Evolutionary conservation across 2,797 vertebrate genomes (phyloP).

Genomic region (Gadopsis marmoratus): DNA sequence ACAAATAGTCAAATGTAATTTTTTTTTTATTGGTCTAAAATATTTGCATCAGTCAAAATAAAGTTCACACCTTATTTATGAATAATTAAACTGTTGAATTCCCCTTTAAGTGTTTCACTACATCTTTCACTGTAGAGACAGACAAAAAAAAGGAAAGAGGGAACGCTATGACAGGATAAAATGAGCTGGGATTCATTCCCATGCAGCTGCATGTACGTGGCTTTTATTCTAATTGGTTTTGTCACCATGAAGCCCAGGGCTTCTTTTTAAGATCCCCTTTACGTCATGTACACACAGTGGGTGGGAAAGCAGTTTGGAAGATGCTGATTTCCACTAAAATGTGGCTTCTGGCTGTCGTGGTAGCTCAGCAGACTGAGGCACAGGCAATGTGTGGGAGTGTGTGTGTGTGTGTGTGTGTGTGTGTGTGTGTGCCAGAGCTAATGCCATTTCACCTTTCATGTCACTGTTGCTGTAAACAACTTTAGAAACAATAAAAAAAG

Average conservation of each 20-base stretch:
- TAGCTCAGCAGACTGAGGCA: slow-evolving; percentile 34
- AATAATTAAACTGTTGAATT: slow-evolving; percentile 2
- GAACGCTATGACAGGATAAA: slow-evolving; percentile 44
- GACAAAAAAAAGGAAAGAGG: slow-evolving; percentile 23
- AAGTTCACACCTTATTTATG: background rate
- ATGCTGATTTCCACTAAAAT: slow-evolving; percentile 56
- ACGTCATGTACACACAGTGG: slow-evolving; percentile 47
- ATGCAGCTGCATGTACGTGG: slow-evolving; percentile 45
- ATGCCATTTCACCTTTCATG: slow-evolving; percentile 27
- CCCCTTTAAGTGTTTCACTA: slow-evolving; percentile 43
- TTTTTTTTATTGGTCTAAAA: slow-evolving; percentile 1
- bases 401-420: too few relatives aligned
- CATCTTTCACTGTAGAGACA: slow-evolving; percentile 31
- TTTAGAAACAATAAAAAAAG: slow-evolving; percentile 13
- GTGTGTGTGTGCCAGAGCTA: slow-evolving; percentile 21
- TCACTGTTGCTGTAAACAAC: background rate
- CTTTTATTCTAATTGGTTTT: slow-evolving; percentile 74
- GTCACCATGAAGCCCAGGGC: slow-evolving; percentile 63
- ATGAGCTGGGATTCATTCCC: slow-evolving; percentile 56
- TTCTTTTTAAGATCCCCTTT: slow-evolving; percentile 66
- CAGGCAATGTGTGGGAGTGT: slow-evolving; percentile 17
- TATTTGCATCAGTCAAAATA: slow-evolving; percentile 6
- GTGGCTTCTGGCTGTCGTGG: slow-evolving; percentile 41
- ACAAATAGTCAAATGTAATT: background rate
- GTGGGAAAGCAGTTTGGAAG: slow-evolving; percentile 46